phyloP scores from a whole-genome alignment of 64 coral and sea anemone genomes.

The Montipora foliosa region DNA sequence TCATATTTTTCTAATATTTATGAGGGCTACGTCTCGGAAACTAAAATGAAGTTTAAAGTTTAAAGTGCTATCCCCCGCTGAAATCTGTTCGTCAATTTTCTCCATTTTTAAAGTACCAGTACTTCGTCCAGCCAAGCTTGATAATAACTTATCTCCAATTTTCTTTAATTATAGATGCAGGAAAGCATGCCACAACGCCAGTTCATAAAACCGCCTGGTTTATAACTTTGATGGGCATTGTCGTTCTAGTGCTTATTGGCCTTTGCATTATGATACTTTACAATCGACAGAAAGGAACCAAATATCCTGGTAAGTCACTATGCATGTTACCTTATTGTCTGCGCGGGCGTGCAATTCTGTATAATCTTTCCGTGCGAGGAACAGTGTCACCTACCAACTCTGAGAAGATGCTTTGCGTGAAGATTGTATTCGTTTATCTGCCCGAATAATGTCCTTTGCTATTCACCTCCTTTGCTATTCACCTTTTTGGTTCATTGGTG shows the following conservation, averaged over 20 bases:
- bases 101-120: too few relatives aligned
- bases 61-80: too few relatives aligned
- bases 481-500: too few relatives aligned
- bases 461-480: too few relatives aligned
- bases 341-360: background rate
- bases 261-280: background rate
- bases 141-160: background rate
- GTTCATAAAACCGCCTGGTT: background rate
- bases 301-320: background rate
- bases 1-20: background rate
- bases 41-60: too few relatives aligned
- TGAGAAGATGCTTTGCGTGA: too few relatives aligned
- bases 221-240: background rate
- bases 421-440: too few relatives aligned
- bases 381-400: too few relatives aligned
- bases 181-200: background rate
- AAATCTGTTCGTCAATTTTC: too few relatives aligned
- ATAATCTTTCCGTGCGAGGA: too few relatives aligned
- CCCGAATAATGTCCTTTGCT: too few relatives aligned
- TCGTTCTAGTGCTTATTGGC: background rate
- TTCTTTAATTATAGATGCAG: background rate
- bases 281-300: background rate
- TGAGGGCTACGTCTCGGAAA: too few relatives aligned
- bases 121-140: background rate
- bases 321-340: background rate